Evolutionary conservation across 2,797 vertebrate species (phyloP).

Genomic region (Halcyon chelicuti): DNA sequence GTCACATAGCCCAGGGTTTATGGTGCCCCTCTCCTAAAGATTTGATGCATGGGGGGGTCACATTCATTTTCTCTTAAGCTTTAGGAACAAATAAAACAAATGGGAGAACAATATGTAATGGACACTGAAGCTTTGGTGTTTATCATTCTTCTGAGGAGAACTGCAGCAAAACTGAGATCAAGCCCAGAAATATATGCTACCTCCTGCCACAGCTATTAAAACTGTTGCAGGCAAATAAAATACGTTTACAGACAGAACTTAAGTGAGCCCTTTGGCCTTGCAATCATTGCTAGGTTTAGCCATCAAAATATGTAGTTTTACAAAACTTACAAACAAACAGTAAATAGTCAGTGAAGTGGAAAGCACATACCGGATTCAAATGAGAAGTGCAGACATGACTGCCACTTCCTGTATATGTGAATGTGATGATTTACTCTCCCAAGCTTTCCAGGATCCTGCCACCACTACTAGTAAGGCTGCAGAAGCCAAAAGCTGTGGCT

Average conservation of each 20-base stretch:
- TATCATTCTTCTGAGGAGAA: background rate
- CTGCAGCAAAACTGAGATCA: background rate
- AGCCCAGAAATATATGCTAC: background rate
- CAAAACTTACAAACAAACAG: background rate
- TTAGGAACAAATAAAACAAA: background rate
- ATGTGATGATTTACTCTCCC: background rate
- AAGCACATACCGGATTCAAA: background rate
- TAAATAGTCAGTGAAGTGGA: background rate
- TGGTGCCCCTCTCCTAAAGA: background rate
- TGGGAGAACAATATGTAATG: accelerated
- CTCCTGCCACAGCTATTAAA: background rate
- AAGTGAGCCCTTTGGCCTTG: background rate
- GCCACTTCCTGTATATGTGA: background rate
- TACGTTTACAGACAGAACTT: background rate
- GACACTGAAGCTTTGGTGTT: background rate
- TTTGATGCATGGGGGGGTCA: background rate
- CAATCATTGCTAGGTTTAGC: background rate
- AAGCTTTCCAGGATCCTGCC: background rate
- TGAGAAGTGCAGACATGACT: background rate
- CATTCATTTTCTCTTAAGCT: background rate
- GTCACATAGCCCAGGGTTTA: background rate
- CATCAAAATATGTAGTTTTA: background rate
- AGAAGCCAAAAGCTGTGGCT: slow-evolving; percentile 17
- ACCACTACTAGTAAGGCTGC: background rate
- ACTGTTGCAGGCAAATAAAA: background rate